These are phyloP conservation scores for Aradophagus sp. DNA, from an alignment of 1,140 invertebrate species.

Conservation along the genomic window DNA sequence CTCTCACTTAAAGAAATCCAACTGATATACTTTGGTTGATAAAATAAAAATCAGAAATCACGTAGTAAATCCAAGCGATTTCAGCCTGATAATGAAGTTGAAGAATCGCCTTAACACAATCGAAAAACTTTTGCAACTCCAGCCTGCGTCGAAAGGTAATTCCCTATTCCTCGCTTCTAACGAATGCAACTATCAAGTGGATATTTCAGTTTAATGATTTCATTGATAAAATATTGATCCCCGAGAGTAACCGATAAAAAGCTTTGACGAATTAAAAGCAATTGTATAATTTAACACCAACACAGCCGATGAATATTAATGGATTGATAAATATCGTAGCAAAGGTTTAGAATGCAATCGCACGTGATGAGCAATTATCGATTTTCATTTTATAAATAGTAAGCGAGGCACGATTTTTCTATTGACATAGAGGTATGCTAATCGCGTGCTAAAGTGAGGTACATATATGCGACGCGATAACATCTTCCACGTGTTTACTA, in stretches of 20 bases:
- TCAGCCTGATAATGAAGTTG: too few relatives aligned
- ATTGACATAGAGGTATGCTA: slow-evolving; percentile 34
- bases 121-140: too few relatives aligned
- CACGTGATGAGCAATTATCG: slow-evolving; percentile 23
- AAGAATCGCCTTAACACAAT: too few relatives aligned
- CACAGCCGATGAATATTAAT: slow-evolving; percentile 44
- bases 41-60: too few relatives aligned
- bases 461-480: slow-evolving; percentile 33
- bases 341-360: slow-evolving; percentile 35
- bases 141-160: too few relatives aligned
- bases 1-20: too few relatives aligned
- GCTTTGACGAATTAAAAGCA: slow-evolving; percentile 21
- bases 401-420: slow-evolving; percentile 29
- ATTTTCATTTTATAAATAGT: slow-evolving; percentile 38
- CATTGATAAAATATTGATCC: too few relatives aligned
- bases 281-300: slow-evolving; percentile 33
- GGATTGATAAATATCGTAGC: slow-evolving; percentile 41
- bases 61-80: too few relatives aligned
- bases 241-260: slow-evolving; percentile 1
- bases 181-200: too few relatives aligned
- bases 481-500: slow-evolving; percentile 42
- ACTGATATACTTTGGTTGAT: too few relatives aligned
- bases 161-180: too few relatives aligned
- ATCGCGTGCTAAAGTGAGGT: slow-evolving; percentile 29
- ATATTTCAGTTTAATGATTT: too few relatives aligned